phyloP scores from a whole-genome alignment of 2,888 invertebrate genomes.

The Nudaria mundana region DNA sequence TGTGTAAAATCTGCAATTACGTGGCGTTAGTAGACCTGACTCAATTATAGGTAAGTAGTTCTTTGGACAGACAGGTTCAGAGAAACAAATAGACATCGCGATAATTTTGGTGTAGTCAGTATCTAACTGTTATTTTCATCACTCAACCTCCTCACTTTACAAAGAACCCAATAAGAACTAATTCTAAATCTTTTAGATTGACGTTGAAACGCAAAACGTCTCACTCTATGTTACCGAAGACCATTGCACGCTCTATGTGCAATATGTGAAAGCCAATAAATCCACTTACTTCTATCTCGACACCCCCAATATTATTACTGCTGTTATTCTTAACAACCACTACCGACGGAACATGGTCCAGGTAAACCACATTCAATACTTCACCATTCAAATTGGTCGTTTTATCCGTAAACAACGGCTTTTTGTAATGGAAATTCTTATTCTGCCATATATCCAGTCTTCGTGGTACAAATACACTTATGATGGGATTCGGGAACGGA shows the following conservation, averaged over 20 bases:
- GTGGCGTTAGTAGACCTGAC: neutral
- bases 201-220: too few species aligned
- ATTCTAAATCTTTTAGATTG: too few species aligned
- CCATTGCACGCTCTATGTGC: too few species aligned
- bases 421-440: constrained; percentile 80
- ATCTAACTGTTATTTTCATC: too few species aligned
- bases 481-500: constrained; percentile 84
- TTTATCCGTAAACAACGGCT: constrained; percentile 80
- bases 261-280: neutral
- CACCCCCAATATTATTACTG: constrained; percentile 74
- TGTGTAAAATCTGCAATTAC: constrained; percentile 82
- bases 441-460: constrained; percentile 85
- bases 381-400: constrained; percentile 82
- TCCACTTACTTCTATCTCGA: constrained; percentile 85
- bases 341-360: constrained; percentile 86
- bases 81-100: too few species aligned
- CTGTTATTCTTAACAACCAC: constrained; percentile 64
- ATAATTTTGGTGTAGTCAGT: too few species aligned
- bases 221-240: too few species aligned
- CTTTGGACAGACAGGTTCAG: too few species aligned
- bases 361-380: constrained; percentile 82
- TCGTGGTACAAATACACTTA: constrained; percentile 79
- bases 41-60: too few species aligned
- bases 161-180: too few species aligned
- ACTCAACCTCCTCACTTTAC: too few species aligned